Evolutionary conservation across 23 tunicate species (phyloP).

Genomic region (Pegea sp.): DNA sequence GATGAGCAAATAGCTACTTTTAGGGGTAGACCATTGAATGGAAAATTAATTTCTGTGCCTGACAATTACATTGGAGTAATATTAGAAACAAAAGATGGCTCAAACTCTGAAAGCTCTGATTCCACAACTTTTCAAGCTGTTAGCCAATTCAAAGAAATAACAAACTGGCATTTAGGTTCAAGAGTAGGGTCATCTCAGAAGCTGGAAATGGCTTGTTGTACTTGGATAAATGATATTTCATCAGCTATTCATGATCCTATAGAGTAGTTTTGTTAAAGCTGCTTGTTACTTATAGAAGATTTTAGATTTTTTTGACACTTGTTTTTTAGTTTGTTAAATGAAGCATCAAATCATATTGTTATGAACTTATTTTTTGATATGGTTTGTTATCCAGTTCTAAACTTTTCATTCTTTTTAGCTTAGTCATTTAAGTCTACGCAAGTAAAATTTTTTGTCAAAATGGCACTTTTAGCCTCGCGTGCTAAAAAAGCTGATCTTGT

Average conservation of each 20-base stretch:
- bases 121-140: slow-evolving; percentile 3
- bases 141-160: background rate
- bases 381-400: too few relatives aligned
- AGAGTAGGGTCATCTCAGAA: background rate
- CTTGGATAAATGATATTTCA: slow-evolving; percentile 24
- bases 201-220: slow-evolving; percentile 7
- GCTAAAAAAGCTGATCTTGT: background rate
- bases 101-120: slow-evolving; percentile 70
- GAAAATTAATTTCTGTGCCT: slow-evolving; percentile 28
- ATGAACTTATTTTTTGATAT: too few relatives aligned
- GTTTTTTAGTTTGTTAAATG: background rate
- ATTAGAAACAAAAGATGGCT: slow-evolving; percentile 23
- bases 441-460: background rate
- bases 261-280: background rate
- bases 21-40: slow-evolving; percentile 69
- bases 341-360: too few relatives aligned
- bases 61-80: slow-evolving; percentile 30
- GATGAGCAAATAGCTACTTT: slow-evolving; percentile 20
- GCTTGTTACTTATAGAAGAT: background rate
- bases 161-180: background rate
- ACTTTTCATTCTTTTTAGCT: too few relatives aligned
- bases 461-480: background rate
- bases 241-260: slow-evolving; percentile 26
- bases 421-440: too few relatives aligned
- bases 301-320: background rate